These are phyloP conservation scores for Dromaius novaehollandiae DNA, from an alignment of 2,113 vertebrate species.

Conservation along the genomic window DNA sequence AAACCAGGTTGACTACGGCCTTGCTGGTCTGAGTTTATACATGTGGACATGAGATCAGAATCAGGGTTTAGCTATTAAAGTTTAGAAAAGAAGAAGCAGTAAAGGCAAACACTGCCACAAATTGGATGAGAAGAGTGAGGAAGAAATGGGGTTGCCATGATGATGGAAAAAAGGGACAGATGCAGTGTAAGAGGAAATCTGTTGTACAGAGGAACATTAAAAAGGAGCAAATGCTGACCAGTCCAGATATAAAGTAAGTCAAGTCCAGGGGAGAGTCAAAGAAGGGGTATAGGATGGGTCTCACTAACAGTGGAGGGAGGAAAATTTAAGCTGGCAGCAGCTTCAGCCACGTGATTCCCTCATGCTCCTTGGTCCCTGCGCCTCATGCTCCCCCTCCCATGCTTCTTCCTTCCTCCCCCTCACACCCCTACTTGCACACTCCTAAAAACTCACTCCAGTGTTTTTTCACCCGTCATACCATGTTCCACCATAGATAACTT, in stretches of 20 bases:
- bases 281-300: background rate
- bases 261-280: background rate
- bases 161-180: background rate
- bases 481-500: background rate
- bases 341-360: background rate
- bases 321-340: background rate
- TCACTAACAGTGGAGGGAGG: background rate
- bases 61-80: background rate
- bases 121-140: background rate
- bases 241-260: background rate
- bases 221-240: background rate
- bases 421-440: background rate
- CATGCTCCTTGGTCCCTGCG: background rate
- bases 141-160: background rate
- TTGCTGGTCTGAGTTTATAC: background rate
- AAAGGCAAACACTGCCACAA: background rate
- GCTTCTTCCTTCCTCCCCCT: background rate
- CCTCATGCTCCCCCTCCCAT: accelerated
- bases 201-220: background rate
- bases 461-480: background rate
- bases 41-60: background rate
- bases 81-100: background rate
- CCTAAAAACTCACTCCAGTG: accelerated
- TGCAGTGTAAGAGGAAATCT: background rate
- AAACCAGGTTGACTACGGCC: background rate